Evolutionary conservation across 2,888 invertebrate species (phyloP), one percentile per base, ranked within the genome.

Genomic region (Uropetala carovei): DNA sequence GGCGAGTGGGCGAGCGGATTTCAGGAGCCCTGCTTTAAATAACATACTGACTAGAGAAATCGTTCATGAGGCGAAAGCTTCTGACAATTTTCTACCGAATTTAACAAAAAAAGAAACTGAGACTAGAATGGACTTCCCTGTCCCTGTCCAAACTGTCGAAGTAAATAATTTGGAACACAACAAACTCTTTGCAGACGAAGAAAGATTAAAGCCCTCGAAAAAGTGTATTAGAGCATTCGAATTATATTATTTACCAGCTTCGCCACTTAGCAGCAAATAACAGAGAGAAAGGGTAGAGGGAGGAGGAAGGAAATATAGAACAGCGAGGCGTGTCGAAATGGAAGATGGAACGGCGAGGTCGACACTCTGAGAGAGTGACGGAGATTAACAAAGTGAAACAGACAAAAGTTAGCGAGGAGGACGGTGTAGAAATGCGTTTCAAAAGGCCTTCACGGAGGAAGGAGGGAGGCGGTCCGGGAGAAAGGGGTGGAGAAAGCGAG

Each of bases 281-380:
- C 14, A 7, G 85, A 18, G 14, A 85, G 58, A 57, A 10, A 27
- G 16, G 13, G 30, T 5, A 85, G 14, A n/a, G 85, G 58, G 86
- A 86, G 27, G 22, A 27, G 1, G 58, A 60, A n/a, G 57, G 56
- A 57, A 56, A 9, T 4, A 16, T 43, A 82, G 83, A 56, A n/a
- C 16, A 4, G n/a, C 18, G 57, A 83, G 83, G 83, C 83, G 86
- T 57, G 30, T 27, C 60, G 60, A 86, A 86, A 30, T 86, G 27
- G 89, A 27, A 60, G 60, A 86, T 86, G 86, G 27, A 60, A 56
- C 13, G 64, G 64, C 43, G 60, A 86, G 22, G 59, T 22, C 85
- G 60, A 30, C 30, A 27, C 30, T 43, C 13, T 68, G 18, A 3
- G n/a, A 14, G 58, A 57, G 13, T 18, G 30, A 64, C 43, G 43